Evolutionary conservation across 2,113 vertebrate species (phyloP).

Genomic region (Smithornis capensis): DNA sequence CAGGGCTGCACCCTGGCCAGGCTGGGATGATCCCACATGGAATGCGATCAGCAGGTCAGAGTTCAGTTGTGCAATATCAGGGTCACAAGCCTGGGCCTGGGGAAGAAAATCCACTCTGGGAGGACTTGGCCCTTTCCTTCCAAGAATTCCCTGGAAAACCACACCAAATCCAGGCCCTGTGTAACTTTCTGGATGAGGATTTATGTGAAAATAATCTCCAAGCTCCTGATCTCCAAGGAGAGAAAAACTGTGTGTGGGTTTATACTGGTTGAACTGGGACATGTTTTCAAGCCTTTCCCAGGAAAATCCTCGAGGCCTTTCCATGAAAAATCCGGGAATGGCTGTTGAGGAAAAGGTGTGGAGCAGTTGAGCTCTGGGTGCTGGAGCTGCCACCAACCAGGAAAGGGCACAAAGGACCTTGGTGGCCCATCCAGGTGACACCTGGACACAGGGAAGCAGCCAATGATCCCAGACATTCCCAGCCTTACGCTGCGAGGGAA

Average conservation of each 20-base stretch:
- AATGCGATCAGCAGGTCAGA: not conserved
- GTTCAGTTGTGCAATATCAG: not conserved
- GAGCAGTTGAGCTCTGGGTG: not conserved
- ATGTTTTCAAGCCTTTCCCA: fast-evolving
- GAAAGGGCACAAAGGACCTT: not conserved
- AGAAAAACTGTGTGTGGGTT: not conserved
- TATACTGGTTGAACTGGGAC: fast-evolving
- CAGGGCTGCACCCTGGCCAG: not conserved
- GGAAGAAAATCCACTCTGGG: not conserved
- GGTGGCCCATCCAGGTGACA: not conserved
- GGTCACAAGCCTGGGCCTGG: fast-evolving
- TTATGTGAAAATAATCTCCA: not conserved
- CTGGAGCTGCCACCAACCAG: not conserved
- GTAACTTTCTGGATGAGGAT: not conserved
- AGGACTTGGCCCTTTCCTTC: not conserved
- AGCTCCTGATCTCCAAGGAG: not conserved
- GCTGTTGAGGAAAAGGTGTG: not conserved
- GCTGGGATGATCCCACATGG: not conserved
- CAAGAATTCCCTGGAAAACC: not conserved
- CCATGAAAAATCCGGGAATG: not conserved
- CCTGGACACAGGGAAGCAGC: fast-evolving
- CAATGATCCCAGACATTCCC: not conserved
- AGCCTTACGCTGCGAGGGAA: not conserved
- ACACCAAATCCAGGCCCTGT: fast-evolving
- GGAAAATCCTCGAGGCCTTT: not conserved